These are phyloP conservation scores for Epinephelus moara DNA, from an alignment of 2,113 vertebrate species.

Conservation along the genomic window DNA sequence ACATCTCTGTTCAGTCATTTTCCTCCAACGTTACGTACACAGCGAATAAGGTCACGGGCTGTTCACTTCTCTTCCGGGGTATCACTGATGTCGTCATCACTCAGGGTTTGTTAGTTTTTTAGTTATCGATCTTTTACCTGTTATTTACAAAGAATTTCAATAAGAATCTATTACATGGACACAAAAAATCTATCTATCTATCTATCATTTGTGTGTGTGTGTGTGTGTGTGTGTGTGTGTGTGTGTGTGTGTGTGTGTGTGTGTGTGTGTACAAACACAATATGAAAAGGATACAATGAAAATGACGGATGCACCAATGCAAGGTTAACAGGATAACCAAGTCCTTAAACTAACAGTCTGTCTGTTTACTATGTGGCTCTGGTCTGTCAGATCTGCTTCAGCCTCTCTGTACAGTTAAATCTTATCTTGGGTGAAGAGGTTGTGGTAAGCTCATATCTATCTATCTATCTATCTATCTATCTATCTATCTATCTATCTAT, in stretches of 20 bases:
- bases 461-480: too few relatives aligned
- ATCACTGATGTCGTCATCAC: slow-evolving; percentile 9
- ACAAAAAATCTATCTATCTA: too few relatives aligned
- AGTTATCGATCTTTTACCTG: neutral
- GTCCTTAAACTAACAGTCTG: neutral
- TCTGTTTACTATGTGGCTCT: neutral
- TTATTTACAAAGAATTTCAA: neutral
- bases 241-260: too few relatives aligned
- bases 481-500: too few relatives aligned
- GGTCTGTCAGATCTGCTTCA: neutral
- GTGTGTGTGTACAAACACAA: too few relatives aligned
- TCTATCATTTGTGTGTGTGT: too few relatives aligned
- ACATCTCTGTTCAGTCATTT: slow-evolving; percentile 67
- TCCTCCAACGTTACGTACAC: slow-evolving; percentile 15
- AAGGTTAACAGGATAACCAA: neutral
- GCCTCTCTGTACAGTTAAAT: neutral
- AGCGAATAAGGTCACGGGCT: neutral
- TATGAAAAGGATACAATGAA: neutral
- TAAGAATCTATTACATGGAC: neutral
- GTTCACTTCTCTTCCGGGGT: slow-evolving; percentile 58
- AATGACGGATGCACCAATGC: neutral
- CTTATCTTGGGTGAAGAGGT: too few relatives aligned
- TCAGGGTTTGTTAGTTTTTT: neutral
- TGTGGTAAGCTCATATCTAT: too few relatives aligned
- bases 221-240: too few relatives aligned